Conservation (phyloP, 2,113 vertebrate species). For the Pluvialis apricaria region DNA sequence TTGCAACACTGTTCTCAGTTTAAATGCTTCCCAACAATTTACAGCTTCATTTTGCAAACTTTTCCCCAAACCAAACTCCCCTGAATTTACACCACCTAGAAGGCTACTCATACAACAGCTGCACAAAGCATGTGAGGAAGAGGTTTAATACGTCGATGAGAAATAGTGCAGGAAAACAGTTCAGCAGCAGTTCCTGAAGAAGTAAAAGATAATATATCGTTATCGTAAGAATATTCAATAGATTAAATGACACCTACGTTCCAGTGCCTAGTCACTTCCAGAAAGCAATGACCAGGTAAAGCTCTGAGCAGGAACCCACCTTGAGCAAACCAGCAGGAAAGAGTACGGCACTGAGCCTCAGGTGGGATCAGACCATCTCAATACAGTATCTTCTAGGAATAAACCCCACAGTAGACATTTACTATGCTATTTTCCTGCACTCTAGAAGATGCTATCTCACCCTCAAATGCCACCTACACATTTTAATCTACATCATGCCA, state of each 20-base stretch:
- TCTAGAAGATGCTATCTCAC: background rate
- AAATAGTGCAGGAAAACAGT: background rate
- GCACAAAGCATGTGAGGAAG: background rate
- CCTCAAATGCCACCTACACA: background rate
- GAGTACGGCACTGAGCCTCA: background rate
- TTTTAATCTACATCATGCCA: background rate
- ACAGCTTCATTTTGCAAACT: background rate
- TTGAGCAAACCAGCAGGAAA: background rate
- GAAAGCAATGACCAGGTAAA: background rate
- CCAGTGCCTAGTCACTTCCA: background rate
- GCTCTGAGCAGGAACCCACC: background rate
- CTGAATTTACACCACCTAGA: background rate
- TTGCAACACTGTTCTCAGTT: background rate
- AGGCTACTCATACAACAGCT: background rate
- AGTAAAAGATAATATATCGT: background rate
- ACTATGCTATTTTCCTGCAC: background rate
- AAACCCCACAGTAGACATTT: background rate
- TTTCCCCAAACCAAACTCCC: background rate
- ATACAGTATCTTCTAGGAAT: background rate
- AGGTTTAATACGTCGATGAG: background rate
- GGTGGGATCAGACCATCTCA: background rate
- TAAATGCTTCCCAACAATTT: background rate
- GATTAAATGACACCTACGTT: background rate
- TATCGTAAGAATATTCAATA: background rate
- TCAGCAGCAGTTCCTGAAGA: background rate